Evolutionary conservation across 2,797 vertebrate genomes (phyloP).

Genomic region (Petrocephalus sullivani): DNA sequence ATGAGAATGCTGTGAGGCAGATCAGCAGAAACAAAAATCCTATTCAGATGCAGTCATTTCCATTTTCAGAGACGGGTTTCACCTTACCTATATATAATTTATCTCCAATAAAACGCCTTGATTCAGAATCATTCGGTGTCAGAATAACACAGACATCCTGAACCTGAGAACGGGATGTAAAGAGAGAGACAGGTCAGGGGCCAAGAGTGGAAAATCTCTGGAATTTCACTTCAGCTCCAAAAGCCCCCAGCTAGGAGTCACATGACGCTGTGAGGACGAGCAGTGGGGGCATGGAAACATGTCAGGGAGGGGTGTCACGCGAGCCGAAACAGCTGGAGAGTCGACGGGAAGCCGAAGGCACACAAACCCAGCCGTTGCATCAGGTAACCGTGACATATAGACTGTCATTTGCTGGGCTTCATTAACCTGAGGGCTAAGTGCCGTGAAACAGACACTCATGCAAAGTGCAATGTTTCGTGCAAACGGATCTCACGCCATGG

Average conservation of each 20-base stretch:
- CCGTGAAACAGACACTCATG: not conserved
- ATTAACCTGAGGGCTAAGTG: not conserved
- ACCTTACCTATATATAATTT: not conserved
- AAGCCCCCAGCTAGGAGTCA: not conserved
- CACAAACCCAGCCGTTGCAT: not conserved
- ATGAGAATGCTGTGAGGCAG: not conserved
- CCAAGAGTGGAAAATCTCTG: not conserved
- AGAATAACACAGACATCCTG: not conserved
- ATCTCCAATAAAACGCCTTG: not conserved
- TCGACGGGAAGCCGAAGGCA: not conserved
- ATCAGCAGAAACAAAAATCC: not conserved
- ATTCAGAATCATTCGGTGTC: not conserved
- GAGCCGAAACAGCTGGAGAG: not conserved
- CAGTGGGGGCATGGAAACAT: not conserved
- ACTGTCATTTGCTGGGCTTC: not conserved
- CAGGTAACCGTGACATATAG: not conserved
- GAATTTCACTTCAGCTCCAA: not conserved
- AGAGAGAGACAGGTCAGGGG: not conserved
- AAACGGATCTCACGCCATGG: not conserved
- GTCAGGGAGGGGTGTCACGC: not conserved
- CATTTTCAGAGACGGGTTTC: not conserved
- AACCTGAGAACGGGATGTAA: not conserved
- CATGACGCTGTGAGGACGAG: too few relatives aligned
- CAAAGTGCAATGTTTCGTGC: not conserved
- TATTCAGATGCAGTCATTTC: not conserved